phyloP scores from a whole-genome alignment of 1,140 invertebrate genomes.

The Zaprionus inermis region DNA sequence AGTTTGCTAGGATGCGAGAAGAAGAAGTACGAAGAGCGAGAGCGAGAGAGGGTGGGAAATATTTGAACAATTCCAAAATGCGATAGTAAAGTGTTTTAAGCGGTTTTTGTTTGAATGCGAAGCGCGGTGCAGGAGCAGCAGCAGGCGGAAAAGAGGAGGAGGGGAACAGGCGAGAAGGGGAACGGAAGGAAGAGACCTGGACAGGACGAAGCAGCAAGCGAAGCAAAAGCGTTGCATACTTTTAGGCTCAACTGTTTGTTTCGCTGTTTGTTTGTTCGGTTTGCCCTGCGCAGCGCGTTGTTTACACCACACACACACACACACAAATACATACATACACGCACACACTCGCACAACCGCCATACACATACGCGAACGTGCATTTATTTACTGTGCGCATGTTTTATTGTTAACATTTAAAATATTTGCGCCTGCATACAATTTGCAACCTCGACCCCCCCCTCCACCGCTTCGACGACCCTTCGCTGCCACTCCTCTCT shows the following conservation, averaged over 20 bases:
- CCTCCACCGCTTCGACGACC: too few relatives aligned
- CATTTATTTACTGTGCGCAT: conserved; percentile 74
- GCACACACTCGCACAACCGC: neutral
- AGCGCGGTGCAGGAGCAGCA: conserved; percentile 19
- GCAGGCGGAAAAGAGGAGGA: neutral
- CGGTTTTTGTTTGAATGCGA: conserved; percentile 78
- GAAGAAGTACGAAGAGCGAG: neutral
- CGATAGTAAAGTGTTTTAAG: conserved; percentile 83
- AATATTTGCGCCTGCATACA: conserved; percentile 76
- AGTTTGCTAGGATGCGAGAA: too few relatives aligned
- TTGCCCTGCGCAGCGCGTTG: conserved; percentile 36
- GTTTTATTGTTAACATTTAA: conserved; percentile 80
- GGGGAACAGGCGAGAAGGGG: neutral
- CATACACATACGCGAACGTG: conserved; percentile 15
- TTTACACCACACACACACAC: conserved; percentile 43
- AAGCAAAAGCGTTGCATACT: conserved; percentile 67
- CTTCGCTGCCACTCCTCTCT: too few relatives aligned
- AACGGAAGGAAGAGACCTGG: too few relatives aligned
- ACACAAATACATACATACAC: conserved; percentile 18
- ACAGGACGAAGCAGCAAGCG: conserved; percentile 14
- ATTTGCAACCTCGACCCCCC: conserved; percentile 44
- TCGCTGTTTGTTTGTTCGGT: conserved; percentile 37
- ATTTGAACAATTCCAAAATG: conserved; percentile 83
- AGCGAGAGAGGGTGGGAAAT: conserved; percentile 46
- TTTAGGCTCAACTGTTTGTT: conserved; percentile 61